A percentile compares a stretch with the other conserved stretches of the same genome.
Evolutionary conservation across 2,797 vertebrate species (phyloP).

Genomic region (Ceryle rudis): DNA sequence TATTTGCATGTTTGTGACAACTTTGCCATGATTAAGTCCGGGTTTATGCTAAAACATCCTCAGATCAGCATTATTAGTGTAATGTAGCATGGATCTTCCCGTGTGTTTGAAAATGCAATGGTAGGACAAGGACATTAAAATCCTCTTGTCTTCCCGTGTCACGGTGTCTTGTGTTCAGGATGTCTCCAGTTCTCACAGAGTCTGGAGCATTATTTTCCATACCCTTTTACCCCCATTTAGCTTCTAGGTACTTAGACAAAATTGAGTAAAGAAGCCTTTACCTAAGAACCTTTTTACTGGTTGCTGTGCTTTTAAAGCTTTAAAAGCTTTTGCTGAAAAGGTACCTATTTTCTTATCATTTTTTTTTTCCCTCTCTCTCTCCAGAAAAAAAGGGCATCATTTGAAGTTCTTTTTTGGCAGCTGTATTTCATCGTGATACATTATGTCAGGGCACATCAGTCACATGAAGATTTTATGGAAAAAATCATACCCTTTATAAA

Average conservation of each 20-base stretch:
- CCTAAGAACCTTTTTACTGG: constrained; percentile 64
- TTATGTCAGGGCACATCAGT: constrained; percentile 78
- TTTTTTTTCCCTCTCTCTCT: neutral
- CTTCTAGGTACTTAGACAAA: constrained; percentile 70
- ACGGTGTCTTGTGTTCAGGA: neutral
- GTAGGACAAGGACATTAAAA: neutral
- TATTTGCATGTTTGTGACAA: neutral
- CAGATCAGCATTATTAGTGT: neutral
- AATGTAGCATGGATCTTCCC: neutral
- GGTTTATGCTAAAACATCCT: neutral
- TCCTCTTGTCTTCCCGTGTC: constrained; percentile 10
- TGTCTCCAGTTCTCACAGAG: neutral
- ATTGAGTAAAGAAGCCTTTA: constrained; percentile 64
- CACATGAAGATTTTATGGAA: constrained; percentile 73
- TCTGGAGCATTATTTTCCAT: constrained; percentile 60
- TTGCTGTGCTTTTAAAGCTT: constrained; percentile 62
- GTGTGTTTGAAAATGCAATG: neutral
- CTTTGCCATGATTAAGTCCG: neutral
- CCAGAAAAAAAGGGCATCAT: constrained; percentile 52
- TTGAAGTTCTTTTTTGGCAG: constrained; percentile 65
- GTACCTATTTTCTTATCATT: constrained; percentile 69
- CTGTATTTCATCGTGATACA: constrained; percentile 62
- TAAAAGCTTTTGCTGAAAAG: constrained; percentile 73
- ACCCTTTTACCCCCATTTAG: constrained; percentile 56
- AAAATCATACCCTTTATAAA: constrained; percentile 21